Evolutionary conservation across 1,140 invertebrate species (phyloP), one percentile per base, ranked within the genome.

Genomic region (Eriocheir sinensis): DNA sequence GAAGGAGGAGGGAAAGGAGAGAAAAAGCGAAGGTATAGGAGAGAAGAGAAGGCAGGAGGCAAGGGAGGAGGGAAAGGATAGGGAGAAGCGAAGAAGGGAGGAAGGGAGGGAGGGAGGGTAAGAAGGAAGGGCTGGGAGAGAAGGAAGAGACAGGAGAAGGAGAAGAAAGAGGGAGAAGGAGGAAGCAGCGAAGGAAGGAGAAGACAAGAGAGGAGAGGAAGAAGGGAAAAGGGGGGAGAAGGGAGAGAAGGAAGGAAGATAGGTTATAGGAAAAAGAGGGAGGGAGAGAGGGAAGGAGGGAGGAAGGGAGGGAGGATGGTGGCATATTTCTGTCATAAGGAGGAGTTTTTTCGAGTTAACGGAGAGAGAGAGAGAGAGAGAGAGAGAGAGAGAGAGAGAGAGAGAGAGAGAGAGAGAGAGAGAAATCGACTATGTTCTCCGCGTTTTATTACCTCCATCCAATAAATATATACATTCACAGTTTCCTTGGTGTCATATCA

Each of bases 241-340:
- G 34, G 32, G 81, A 12, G 12, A 72, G 53, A 72, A 72, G 8
- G 34, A 85, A 85, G 30, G 4, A 6, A 44, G n/a, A 44, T n/a
- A 48, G 32, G 15, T 32, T 72, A 12, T 72, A 85, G 89, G 38
- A n/a, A 36, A 15, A 38, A 91, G 89, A 21, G 27, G 34, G 34
- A 79, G 53, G n/a, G 9, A 27, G 48, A 90, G 89, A 30, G 40
- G 32, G 89, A 90, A 38, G 17, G 60, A 91, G 48, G 34, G 48
- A 90, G 89, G 32, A 30, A 90, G 48, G 17, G 36, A 0, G 30
- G 30, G 89, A 12, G 48, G 32, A 9, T 21, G 32, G 9, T 21
- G 38, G 27, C 12, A 40, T 88, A 21, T 40, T 21, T 88, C 3
- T 88, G 85, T 88, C 30, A 48, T 4, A 27, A 21, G 30, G 17